Evolutionary conservation across 2,797 vertebrate species (phyloP).

Genomic region (Xiphorhynchus erythropygius): DNA sequence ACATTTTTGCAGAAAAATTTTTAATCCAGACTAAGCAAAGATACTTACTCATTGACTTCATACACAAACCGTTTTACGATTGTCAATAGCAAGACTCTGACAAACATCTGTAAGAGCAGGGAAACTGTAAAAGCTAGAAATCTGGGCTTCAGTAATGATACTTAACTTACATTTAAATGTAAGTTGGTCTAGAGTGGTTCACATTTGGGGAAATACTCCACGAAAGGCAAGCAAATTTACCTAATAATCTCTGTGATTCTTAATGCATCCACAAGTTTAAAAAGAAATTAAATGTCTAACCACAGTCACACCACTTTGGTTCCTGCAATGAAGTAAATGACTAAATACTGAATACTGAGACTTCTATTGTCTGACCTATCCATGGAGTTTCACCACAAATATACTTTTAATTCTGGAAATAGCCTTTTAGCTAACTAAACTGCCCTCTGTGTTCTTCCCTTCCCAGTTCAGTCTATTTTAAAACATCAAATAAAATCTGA

Average conservation of each 20-base stretch:
- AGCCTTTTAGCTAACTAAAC: background rate
- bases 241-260: background rate
- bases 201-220: background rate
- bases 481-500: background rate
- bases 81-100: slow-evolving; percentile 65
- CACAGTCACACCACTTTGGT: background rate
- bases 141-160: slow-evolving; percentile 39
- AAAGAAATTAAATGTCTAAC: background rate
- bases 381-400: background rate
- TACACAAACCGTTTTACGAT: slow-evolving; percentile 59
- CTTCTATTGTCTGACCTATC: background rate
- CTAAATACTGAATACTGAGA: background rate
- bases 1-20: slow-evolving; percentile 22
- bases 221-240: background rate
- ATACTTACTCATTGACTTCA: slow-evolving; percentile 62
- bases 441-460: background rate
- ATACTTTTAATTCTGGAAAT: background rate
- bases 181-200: slow-evolving; percentile 23
- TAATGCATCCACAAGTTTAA: background rate
- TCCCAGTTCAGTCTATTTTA: background rate
- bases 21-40: slow-evolving; percentile 30
- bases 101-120: slow-evolving; percentile 62
- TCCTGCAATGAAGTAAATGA: background rate
- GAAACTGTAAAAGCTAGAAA: slow-evolving; percentile 69
- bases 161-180: slow-evolving; percentile 38